Evolutionary conservation across 2,888 invertebrate genomes (phyloP), one percentile per base, ranked within the genome.

Genomic region (Noctua janthe): DNA sequence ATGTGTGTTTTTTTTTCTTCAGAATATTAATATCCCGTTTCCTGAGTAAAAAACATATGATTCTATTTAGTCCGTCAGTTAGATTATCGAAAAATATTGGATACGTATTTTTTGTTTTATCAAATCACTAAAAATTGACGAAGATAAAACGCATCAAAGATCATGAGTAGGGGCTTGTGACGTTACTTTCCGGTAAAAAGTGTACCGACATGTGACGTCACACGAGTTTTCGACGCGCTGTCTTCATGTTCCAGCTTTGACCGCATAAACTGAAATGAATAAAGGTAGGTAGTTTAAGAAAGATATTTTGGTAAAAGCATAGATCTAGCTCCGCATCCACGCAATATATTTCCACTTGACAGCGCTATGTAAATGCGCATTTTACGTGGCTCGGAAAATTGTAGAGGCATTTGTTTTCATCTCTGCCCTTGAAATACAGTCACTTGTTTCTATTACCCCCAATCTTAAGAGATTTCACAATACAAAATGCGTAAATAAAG

Each of bases 361-460:
- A 71, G 67, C 66, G n/a, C 64, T 80, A 51, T 54, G 71, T 62
- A 74, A 73, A 84, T 70, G 66, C 47, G 51, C 17, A 75, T 77
- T 75, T 43, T 75, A 54, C 64, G 29, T 78, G n/a, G 10, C 71
- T 29, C 51, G 43, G 67, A 74, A 70, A 73, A 75, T 67, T 62
- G 51, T 43, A 72, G 51, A 64, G 51, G 64, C 73, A 82, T 82
- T 87, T 76, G 70, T 84, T 81, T 81, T 83, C 62, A 85, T 82
- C 67, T 56, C 29, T 77, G 49, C 62, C 62, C 71, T 66, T 73
- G 72, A 56, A 72, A 76, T 49, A 80, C 66, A 71, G 62, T 47
- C 72, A 74, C 72, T 76, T 83, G 73, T 71, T 75, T 64, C 20
- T 74, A 82, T 83, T 66, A 74, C 39, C 39, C 1, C 13, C 54